phyloP scores from a whole-genome alignment of 2,113 vertebrate genomes.

The Semicossyphus pulcher region DNA sequence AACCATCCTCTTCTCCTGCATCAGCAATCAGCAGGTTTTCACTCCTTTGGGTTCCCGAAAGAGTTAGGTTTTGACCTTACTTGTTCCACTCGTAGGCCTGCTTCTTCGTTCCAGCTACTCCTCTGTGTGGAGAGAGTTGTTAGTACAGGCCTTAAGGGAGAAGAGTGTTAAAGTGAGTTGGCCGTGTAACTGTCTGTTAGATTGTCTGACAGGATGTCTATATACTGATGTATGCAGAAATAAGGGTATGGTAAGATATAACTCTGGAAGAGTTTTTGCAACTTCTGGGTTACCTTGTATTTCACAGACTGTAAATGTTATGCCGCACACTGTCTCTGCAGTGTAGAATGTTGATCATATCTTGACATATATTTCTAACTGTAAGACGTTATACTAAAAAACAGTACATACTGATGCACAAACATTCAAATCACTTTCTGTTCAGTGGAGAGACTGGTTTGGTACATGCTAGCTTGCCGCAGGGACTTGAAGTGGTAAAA shows the following conservation, averaged over 20 bases:
- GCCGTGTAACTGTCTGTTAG: conserved; percentile 5
- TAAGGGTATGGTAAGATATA: background rate
- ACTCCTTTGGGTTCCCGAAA: conserved; percentile 24
- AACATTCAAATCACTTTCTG: background rate
- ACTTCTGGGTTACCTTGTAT: background rate
- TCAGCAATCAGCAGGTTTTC: conserved; percentile 27
- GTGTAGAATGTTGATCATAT: background rate
- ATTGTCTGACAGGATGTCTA: background rate
- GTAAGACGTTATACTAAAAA: background rate
- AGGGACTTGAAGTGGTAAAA: too few species aligned
- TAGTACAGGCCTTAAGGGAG: conserved; percentile 1
- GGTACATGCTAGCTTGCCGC: too few species aligned
- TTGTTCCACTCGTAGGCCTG: conserved; percentile 7
- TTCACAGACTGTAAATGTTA: background rate
- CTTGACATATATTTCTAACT: too few species aligned
- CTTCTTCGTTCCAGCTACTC: conserved; percentile 5
- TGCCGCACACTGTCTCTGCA: background rate
- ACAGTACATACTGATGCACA: background rate
- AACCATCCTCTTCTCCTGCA: background rate
- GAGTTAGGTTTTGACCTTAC: conserved; percentile 7
- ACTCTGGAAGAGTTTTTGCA: background rate
- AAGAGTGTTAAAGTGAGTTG: background rate
- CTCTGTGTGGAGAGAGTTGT: conserved; percentile 8
- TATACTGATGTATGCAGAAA: background rate
- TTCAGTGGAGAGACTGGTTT: too few species aligned